Conservation (phyloP, 37 sponge, comb jelly and placozoan species). For the Petrosia ficiformis region DNA sequence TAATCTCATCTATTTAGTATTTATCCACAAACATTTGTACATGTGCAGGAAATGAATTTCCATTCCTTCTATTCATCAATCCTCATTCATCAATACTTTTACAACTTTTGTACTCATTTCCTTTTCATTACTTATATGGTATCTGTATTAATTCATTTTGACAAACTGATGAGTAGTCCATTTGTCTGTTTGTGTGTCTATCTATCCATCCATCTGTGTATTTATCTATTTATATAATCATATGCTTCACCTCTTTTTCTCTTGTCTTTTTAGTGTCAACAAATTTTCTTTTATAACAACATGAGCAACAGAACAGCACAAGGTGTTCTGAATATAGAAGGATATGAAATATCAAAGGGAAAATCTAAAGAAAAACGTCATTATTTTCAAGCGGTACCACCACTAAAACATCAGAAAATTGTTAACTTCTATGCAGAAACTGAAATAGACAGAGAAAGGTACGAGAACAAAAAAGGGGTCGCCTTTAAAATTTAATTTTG, state of each 20-base stretch:
- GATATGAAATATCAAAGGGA: slow-evolving; percentile 18
- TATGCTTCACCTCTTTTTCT: background rate
- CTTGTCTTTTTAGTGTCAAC: slow-evolving; percentile 4
- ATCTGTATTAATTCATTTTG: too few relatives aligned
- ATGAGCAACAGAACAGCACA: slow-evolving; percentile 48
- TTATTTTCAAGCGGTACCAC: slow-evolving; percentile 37
- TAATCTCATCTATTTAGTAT: too few relatives aligned
- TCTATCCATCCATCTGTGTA: too few relatives aligned
- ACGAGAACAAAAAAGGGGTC: background rate
- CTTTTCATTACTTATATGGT: too few relatives aligned
- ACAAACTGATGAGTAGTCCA: too few relatives aligned
- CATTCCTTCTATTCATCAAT: too few relatives aligned
- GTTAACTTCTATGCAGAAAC: slow-evolving; percentile 36
- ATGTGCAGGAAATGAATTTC: too few relatives aligned
- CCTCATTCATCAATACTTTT: too few relatives aligned
- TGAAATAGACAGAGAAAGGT: slow-evolving; percentile 53
- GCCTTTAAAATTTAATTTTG: too few relatives aligned
- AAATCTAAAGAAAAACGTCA: slow-evolving; percentile 15
- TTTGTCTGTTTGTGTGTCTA: too few relatives aligned
- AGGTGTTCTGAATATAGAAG: slow-evolving; percentile 38
- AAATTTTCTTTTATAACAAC: slow-evolving; percentile 44
- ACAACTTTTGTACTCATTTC: too few relatives aligned
- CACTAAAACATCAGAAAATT: background rate
- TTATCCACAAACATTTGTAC: too few relatives aligned
- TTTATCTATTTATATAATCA: background rate